Evolutionary conservation across 2,113 vertebrate genomes (phyloP).

Genomic region (Gavialis gangeticus): DNA sequence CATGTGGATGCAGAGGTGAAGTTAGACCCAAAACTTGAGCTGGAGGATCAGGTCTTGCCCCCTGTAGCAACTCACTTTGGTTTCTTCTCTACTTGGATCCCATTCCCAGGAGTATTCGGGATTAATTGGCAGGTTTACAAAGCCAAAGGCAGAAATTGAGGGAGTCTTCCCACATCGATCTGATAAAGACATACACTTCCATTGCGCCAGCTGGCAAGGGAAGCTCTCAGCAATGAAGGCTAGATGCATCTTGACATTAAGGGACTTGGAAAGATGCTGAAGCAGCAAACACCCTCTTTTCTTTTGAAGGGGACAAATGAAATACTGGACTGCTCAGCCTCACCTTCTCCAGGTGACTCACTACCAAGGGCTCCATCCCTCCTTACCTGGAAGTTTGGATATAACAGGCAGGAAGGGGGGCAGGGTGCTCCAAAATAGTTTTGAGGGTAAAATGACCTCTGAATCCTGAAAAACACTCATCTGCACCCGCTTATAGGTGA

Average conservation of each 20-base stretch:
- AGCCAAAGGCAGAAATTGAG: not conserved
- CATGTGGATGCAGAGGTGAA: constrained; percentile 15
- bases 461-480: not conserved
- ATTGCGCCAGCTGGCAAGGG: not conserved
- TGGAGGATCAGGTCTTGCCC: constrained; percentile 17
- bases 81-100: not conserved
- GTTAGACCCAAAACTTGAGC: constrained; percentile 25
- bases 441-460: not conserved
- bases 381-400: not conserved
- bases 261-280: not conserved
- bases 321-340: not conserved
- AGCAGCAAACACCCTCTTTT: not conserved
- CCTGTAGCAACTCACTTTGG: not conserved
- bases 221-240: not conserved
- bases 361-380: not conserved
- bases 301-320: not conserved
- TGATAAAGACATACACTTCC: not conserved
- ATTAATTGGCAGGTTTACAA: constrained; percentile 44
- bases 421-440: not conserved
- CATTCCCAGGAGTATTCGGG: not conserved
- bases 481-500: not conserved
- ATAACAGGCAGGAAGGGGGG: not conserved
- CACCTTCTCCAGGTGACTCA: not conserved
- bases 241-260: not conserved
- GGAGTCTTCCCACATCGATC: rapidly evolving